A percentile compares a stretch with the other conserved stretches of the same genome.
Evolutionary conservation across 2,113 vertebrate species (phyloP).

Genomic region (Xiphorhynchus elegans): DNA sequence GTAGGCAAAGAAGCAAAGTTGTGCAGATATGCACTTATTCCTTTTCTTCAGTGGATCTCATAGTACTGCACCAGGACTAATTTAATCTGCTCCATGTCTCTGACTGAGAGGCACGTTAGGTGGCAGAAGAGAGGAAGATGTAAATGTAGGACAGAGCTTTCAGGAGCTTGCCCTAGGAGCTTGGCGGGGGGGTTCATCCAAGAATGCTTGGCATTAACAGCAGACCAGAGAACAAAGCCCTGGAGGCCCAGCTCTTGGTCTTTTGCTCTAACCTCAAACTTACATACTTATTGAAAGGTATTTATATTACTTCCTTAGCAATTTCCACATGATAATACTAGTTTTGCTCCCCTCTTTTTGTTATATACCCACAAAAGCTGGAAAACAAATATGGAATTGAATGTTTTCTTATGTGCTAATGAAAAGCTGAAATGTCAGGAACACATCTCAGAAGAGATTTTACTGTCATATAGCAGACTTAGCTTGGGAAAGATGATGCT

Average conservation of each 20-base stretch:
- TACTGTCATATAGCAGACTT: background rate
- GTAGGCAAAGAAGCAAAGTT: background rate
- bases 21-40: accelerated
- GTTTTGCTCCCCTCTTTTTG: background rate
- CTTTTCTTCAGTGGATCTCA: background rate
- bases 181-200: background rate
- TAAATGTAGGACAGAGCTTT: background rate
- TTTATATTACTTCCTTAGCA: background rate
- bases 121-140: background rate
- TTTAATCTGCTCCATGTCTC: background rate
- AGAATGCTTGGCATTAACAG: background rate
- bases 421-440: background rate
- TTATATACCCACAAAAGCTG: background rate
- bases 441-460: background rate
- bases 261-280: background rate
- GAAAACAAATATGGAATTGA: background rate
- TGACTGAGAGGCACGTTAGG: background rate
- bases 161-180: background rate
- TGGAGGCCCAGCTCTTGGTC: background rate
- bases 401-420: background rate
- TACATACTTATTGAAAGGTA: background rate
- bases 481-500: background rate
- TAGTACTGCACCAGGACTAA: background rate
- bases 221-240: background rate
- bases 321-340: background rate